phyloP scores from a whole-genome alignment of 2,113 vertebrate species.

The Monarcha castaneiventris region DNA sequence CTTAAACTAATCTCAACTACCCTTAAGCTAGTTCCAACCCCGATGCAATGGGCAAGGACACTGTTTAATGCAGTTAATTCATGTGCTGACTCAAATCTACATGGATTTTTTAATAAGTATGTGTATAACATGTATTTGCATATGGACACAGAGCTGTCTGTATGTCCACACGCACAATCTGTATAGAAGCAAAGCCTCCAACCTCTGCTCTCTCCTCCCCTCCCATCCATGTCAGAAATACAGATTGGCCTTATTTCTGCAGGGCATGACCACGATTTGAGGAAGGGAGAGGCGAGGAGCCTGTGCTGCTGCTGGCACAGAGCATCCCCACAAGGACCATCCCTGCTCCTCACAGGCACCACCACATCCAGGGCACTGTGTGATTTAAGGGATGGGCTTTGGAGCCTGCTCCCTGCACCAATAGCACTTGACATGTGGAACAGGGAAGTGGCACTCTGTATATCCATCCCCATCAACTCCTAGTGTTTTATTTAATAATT shows the following conservation, averaged over 20 bases:
- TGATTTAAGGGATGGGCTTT: background rate
- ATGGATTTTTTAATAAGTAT: rapidly evolving
- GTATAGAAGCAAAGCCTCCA: background rate
- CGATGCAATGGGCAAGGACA: background rate
- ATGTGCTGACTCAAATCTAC: background rate
- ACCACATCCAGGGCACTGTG: rapidly evolving
- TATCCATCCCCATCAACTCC: background rate
- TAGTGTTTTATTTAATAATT: background rate
- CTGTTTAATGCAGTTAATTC: background rate
- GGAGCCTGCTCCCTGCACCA: background rate
- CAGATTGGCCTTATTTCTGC: background rate
- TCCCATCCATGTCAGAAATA: background rate
- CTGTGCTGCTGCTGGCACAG: background rate
- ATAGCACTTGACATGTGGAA: rapidly evolving
- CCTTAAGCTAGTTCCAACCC: background rate
- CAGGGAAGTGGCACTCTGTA: too few relatives aligned
- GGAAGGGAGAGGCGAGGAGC: background rate
- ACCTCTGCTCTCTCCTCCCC: background rate
- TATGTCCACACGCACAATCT: rapidly evolving
- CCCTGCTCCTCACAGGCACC: background rate
- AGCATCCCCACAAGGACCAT: rapidly evolving
- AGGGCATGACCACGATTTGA: background rate
- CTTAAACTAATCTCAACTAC: background rate
- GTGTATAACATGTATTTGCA: background rate
- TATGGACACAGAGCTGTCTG: rapidly evolving